Evolutionary conservation across 2,113 vertebrate species (phyloP).

Genomic region (Nannospalax galili): DNA sequence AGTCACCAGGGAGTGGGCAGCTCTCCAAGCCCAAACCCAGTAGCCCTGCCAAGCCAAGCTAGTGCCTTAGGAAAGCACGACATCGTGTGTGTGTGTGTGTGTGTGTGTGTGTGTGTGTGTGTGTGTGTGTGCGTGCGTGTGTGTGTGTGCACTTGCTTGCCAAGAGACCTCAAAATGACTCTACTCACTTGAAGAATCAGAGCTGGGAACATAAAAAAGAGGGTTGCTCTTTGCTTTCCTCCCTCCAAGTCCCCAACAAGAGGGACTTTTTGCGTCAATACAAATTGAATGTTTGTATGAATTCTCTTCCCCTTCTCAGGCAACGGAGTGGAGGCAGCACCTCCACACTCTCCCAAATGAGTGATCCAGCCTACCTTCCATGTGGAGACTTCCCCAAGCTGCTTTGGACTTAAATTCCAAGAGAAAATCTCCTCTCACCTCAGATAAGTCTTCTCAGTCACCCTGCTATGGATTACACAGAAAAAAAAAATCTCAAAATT

Average conservation of each 20-base stretch:
- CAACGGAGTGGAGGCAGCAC: neutral
- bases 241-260: neutral
- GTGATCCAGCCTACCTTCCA: conserved; percentile 22
- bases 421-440: neutral
- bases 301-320: neutral
- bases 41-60: neutral
- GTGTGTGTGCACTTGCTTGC: neutral
- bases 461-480: neutral
- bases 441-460: conserved; percentile 42
- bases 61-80: neutral
- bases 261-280: neutral
- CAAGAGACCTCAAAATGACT: neutral
- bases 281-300: neutral
- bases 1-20: neutral
- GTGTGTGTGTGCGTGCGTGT: neutral
- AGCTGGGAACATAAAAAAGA: neutral
- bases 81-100: neutral
- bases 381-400: neutral
- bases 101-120: neutral
- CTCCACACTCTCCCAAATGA: neutral
- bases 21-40: conserved; percentile 48
- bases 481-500: conserved; percentile 30
- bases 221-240: neutral
- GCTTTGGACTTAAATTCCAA: neutral
- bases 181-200: neutral